Conservation (phyloP, 2,113 vertebrate genomes). For the Cacatua alba region DNA sequence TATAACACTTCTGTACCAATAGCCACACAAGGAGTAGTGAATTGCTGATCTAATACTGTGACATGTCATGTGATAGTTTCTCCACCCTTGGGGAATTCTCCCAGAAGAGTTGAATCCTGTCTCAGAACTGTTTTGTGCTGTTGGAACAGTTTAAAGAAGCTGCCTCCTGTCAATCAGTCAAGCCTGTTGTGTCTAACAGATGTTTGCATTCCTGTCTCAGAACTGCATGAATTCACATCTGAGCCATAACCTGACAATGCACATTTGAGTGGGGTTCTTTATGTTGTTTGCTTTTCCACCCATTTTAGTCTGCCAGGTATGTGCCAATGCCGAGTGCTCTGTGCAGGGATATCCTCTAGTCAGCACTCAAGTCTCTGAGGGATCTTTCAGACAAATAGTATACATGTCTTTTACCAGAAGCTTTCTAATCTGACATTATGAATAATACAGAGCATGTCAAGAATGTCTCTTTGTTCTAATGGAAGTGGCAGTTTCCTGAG, state of each 20-base stretch:
- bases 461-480: not conserved
- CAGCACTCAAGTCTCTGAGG: not conserved
- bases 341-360: not conserved
- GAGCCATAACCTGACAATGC: not conserved
- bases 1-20: not conserved
- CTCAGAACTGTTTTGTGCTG: not conserved
- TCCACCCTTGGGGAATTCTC: not conserved
- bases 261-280: not conserved
- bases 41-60: not conserved
- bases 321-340: not conserved
- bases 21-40: not conserved
- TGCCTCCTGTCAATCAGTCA: not conserved
- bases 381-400: not conserved
- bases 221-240: not conserved
- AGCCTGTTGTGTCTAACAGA: not conserved
- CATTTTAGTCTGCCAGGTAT: not conserved
- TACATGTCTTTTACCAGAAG: not conserved
- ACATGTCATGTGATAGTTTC: not conserved
- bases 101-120: not conserved
- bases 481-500: not conserved
- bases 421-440: not conserved
- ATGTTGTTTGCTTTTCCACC: not conserved
- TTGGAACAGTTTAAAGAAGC: not conserved
- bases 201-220: not conserved
- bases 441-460: not conserved